phyloP scores from a whole-genome alignment of 2,888 invertebrate species.

The Acronicta alni region DNA sequence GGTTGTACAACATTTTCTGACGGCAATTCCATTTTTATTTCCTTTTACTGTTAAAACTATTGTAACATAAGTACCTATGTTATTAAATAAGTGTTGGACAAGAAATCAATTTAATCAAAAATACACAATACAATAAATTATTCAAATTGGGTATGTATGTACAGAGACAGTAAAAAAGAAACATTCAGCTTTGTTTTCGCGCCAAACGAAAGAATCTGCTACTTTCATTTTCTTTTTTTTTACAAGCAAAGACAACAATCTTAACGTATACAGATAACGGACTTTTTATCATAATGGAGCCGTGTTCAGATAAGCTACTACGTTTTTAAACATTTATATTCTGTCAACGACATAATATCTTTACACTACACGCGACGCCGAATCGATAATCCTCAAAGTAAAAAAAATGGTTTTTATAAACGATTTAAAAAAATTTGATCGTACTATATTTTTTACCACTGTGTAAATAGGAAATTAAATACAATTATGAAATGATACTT shows the following conservation, averaged over 20 bases:
- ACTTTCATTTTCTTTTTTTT: conserved; percentile 57
- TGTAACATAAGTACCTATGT: too few species aligned
- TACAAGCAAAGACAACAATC: conserved; percentile 60
- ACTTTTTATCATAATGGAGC: conserved; percentile 76
- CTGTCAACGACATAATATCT: conserved; percentile 59
- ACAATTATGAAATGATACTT: conserved; percentile 38
- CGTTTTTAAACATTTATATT: conserved; percentile 64
- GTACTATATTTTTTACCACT: conserved; percentile 6
- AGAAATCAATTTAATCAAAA: too few species aligned
- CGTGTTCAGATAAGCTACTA: conserved; percentile 79
- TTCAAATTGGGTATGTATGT: not conserved
- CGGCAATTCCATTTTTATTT: too few species aligned
- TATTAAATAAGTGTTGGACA: too few species aligned
- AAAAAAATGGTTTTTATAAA: conserved; percentile 3
- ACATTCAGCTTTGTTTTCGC: conserved; percentile 44
- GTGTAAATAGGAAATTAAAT: not conserved
- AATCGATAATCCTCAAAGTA: conserved; percentile 48
- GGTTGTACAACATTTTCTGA: not conserved
- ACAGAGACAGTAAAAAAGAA: conserved; percentile 8
- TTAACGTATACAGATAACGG: conserved; percentile 65
- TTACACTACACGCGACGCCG: conserved; percentile 63
- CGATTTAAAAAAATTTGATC: conserved; percentile 5
- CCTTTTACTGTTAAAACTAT: too few species aligned
- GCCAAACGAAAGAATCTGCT: conserved; percentile 47
- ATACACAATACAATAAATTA: too few species aligned